These are phyloP conservation scores for Hystrix brachyura DNA, from an alignment of 2,113 vertebrate species.

Conservation along the genomic window DNA sequence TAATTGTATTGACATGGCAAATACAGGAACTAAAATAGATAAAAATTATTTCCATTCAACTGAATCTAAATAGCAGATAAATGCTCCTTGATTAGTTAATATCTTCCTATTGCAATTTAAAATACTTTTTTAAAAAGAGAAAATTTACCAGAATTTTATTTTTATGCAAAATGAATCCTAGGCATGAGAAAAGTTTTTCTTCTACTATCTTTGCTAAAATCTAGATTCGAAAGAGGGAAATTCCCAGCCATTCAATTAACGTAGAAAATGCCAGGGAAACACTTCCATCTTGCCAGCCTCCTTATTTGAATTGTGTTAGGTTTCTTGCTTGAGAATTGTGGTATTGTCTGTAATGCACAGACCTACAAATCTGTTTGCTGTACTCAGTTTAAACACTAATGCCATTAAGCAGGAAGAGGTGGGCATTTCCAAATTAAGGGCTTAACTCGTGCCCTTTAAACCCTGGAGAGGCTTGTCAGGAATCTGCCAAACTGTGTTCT, in stretches of 20 bases:
- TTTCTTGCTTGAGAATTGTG: neutral
- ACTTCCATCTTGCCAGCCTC: neutral
- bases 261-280: neutral
- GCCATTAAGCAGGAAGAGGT: neutral
- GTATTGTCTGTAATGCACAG: neutral
- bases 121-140: neutral
- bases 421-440: neutral
- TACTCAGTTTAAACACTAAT: neutral
- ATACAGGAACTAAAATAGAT: neutral
- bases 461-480: neutral
- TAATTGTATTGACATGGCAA: neutral
- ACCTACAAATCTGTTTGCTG: neutral
- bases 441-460: neutral
- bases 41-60: neutral
- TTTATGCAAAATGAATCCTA: neutral
- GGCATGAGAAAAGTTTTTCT: neutral
- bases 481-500: neutral
- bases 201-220: neutral
- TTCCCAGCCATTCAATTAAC: rapidly evolving
- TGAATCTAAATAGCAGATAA: neutral
- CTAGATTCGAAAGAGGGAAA: no score
- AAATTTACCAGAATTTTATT: neutral
- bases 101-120: neutral
- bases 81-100: neutral
- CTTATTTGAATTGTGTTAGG: neutral